phyloP scores from a whole-genome alignment of 2,888 invertebrate genomes.

The Tinea pellionella region DNA sequence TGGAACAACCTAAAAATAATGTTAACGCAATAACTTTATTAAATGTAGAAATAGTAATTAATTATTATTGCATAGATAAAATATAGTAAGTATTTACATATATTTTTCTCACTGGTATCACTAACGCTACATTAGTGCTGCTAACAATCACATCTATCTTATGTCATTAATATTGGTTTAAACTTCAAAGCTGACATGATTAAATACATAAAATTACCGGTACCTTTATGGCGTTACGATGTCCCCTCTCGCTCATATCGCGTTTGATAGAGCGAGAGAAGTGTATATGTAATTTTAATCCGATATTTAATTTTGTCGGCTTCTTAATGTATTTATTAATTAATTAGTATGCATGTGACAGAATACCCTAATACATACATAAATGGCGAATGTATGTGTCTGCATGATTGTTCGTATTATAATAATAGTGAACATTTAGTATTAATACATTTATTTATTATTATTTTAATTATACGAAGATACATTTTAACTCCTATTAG shows the following conservation, averaged over 20 bases:
- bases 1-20: too few relatives aligned
- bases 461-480: slow-evolving; percentile 26
- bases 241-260: too few relatives aligned
- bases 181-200: slow-evolving; percentile 14
- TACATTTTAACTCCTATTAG: slow-evolving; percentile 34
- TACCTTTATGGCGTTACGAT: too few relatives aligned
- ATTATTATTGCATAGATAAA: background rate
- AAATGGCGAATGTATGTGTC: slow-evolving; percentile 32
- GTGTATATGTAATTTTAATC: too few relatives aligned
- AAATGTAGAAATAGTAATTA: too few relatives aligned
- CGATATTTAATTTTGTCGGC: background rate
- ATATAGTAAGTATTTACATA: background rate
- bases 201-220: too few relatives aligned
- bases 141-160: slow-evolving; percentile 40
- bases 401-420: slow-evolving; percentile 42
- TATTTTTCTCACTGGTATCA: slow-evolving; percentile 26
- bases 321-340: background rate
- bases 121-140: slow-evolving; percentile 44
- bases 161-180: background rate
- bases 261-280: too few relatives aligned
- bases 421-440: slow-evolving; percentile 1
- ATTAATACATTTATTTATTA: slow-evolving; percentile 24
- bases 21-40: too few relatives aligned
- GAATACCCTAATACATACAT: slow-evolving; percentile 28
- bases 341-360: slow-evolving; percentile 49